phyloP scores from a whole-genome alignment of 2,113 vertebrate genomes.

The Crypturellus undulatus region DNA sequence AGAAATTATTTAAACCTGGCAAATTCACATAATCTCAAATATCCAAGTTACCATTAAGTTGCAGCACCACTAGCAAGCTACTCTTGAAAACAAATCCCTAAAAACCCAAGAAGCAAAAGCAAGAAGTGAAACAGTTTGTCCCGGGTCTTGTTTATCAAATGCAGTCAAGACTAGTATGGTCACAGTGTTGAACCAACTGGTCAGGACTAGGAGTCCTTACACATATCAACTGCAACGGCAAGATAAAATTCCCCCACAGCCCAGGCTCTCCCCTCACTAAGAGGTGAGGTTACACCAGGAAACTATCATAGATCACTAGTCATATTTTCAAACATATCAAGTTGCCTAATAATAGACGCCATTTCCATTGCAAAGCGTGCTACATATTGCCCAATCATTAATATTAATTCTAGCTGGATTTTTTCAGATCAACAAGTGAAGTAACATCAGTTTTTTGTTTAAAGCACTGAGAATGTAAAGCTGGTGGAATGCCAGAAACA shows the following conservation, averaged over 20 bases:
- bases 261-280: neutral
- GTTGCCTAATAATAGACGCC: neutral
- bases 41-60: neutral
- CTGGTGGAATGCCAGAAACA: neutral
- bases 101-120: neutral
- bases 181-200: neutral
- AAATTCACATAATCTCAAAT: neutral
- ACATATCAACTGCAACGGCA: neutral
- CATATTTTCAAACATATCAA: neutral
- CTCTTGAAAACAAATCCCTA: neutral
- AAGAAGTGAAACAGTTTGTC: neutral
- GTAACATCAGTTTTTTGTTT: neutral
- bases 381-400: neutral
- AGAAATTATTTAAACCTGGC: neutral
- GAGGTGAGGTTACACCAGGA: conserved; percentile 5
- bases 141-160: neutral
- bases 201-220: neutral
- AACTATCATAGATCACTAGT: neutral
- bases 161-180: neutral
- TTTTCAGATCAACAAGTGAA: neutral
- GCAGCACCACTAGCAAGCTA: neutral
- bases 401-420: neutral
- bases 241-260: neutral
- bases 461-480: neutral
- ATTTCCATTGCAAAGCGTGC: conserved; percentile 7